Base-by-base conservation (phyloP, 2,888 invertebrate species). In the Hyposoter dolosus region DNA sequence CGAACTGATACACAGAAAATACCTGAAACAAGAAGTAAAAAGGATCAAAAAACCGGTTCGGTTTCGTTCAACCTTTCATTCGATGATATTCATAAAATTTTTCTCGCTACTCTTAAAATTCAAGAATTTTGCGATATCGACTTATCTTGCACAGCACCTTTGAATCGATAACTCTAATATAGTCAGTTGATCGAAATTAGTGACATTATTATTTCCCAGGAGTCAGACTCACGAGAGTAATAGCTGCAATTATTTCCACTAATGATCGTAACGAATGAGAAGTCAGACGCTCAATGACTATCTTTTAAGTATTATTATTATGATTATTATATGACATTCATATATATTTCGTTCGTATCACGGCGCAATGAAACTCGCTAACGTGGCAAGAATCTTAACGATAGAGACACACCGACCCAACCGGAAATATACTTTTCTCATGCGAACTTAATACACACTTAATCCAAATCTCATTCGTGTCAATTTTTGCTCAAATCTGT, bases 51-150 rank as follows among this genome's bases (percentile, higher is more conserved):
- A 81, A 35, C 23, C 63, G 71, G 63, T 47, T 40, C n/a, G n/a
- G n/a, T 63, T 56, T 79, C 19, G 60, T 45, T 32, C 60, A 69
- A 43, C 60, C 15, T 56, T 17, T 53, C 43, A 32, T 69, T 79
- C 79, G n/a, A 15, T 32, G 71, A 63, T 75, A 23, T 28, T 45
- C 35, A 75, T 15, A n/a, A n/a, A 10, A 40, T 40, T 63, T 63
- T 45, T 7, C 45, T 63, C 9, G 15, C 28, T 9, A 12, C 32
- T 60, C 28, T n/a, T 28, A 32, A 23, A 60, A 63, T 45, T 12
- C 32, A 28, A 63, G n/a, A 40, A 32, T 75, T 75, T 32, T 19
- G 28, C 4, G 28, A 45, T 60, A 28, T 17, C 5, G 9, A 45
- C 12, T 12, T 35, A 45, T 60, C 7, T 15, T 17, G 23, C 60